Evolutionary conservation across 1,140 invertebrate species (phyloP).

Genomic region (Neodiprion fabricii): DNA sequence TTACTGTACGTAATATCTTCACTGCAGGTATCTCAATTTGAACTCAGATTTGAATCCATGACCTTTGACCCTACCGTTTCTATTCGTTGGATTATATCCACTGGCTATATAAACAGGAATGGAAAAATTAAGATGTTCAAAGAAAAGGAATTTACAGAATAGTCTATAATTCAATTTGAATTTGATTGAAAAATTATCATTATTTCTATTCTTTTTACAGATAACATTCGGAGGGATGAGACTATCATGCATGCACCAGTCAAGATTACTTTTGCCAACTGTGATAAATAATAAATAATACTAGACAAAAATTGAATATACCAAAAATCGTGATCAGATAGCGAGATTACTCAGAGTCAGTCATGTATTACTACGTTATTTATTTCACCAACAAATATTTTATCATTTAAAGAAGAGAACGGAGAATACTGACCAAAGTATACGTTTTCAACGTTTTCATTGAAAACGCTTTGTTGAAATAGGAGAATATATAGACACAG

Average conservation of each 20-base stretch:
- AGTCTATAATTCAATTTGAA: not conserved
- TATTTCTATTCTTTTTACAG: not conserved
- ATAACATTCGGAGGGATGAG: not conserved
- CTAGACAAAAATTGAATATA: not conserved
- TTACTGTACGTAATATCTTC: not conserved
- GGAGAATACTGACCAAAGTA: slow-evolving; percentile 27
- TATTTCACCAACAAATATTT: not conserved
- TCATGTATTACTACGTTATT: slow-evolving; percentile 1
- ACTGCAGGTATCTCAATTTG: slow-evolving; percentile 11
- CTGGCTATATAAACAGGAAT: slow-evolving; percentile 48
- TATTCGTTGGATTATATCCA: slow-evolving; percentile 34
- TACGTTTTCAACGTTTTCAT: slow-evolving; percentile 33
- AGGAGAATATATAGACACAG: slow-evolving; percentile 24
- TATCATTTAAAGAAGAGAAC: slow-evolving; percentile 21
- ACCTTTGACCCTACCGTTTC: slow-evolving; percentile 30
- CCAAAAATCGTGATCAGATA: too few species aligned
- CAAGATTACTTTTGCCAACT: slow-evolving; percentile 10
- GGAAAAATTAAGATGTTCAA: slow-evolving; percentile 24
- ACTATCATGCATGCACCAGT: slow-evolving; percentile 9
- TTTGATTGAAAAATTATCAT: too few species aligned
- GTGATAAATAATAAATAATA: slow-evolving; percentile 4
- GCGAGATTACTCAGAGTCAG: not conserved
- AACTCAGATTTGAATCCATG: slow-evolving; percentile 22
- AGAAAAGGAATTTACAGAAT: not conserved
- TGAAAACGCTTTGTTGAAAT: slow-evolving; percentile 28